Conservation (phyloP, 2,888 invertebrate genomes). For the Seira musarum region DNA sequence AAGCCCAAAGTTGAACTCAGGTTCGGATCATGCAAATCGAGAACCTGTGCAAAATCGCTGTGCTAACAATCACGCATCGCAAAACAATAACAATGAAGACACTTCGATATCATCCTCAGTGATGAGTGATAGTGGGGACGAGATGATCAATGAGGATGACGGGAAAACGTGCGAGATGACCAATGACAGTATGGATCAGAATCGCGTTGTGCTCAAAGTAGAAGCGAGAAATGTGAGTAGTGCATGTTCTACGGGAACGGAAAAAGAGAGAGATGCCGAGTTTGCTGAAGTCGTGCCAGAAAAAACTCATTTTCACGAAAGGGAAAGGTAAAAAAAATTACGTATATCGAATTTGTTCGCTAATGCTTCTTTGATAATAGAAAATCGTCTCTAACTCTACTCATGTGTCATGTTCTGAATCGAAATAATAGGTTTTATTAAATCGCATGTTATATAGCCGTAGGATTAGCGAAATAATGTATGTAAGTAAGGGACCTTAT, state of each 20-base stretch:
- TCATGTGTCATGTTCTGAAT: background rate
- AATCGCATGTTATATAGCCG: too few relatives aligned
- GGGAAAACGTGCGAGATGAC: constrained; percentile 27
- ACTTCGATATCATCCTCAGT: constrained; percentile 69
- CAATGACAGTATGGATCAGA: constrained; percentile 46
- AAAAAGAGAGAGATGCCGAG: constrained; percentile 57
- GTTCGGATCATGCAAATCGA: constrained; percentile 55
- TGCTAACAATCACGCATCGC: constrained; percentile 28
- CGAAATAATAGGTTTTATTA: too few relatives aligned
- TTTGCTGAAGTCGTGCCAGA: constrained; percentile 54
- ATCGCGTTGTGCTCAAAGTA: constrained; percentile 65
- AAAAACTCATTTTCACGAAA: constrained; percentile 59
- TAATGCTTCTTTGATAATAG: background rate
- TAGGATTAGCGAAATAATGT: too few relatives aligned
- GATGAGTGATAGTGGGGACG: constrained; percentile 69
- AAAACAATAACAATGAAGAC: constrained; percentile 67
- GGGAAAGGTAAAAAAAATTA: constrained; percentile 62
- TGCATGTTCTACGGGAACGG: constrained; percentile 47
- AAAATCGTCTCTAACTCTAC: background rate
- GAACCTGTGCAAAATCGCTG: constrained; percentile 47
- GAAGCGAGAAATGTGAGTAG: constrained; percentile 59
- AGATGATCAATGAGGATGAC: constrained; percentile 60
- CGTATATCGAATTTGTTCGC: background rate
- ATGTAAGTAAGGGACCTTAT: too few relatives aligned
- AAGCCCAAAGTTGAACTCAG: constrained; percentile 51